Base-by-base conservation (phyloP, 2,113 vertebrate genomes). In the Riparia riparia region DNA sequence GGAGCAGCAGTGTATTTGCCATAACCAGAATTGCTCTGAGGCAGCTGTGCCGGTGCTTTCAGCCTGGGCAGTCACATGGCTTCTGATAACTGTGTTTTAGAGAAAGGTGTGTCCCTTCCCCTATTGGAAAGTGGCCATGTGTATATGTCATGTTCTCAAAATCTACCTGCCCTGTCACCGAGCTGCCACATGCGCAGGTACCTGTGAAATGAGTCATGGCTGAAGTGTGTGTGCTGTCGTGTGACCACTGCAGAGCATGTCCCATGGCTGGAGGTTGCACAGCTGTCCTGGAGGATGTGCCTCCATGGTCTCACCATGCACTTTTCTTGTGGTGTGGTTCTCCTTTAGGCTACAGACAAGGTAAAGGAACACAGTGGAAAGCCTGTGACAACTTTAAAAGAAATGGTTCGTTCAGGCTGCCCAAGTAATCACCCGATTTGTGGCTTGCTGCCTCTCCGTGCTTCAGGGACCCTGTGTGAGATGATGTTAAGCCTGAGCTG, bases 261-360 rank as follows among this genome's bases (percentile, higher is more conserved):
- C 53, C 12, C 37, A 3, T 2, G 37, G 54, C 26, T 13, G 4
- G 66, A 77, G 63, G 63, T 0, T 37, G 25, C 47, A 31, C 45
- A 14, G 45, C 61, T 64, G 3, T 34, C 37, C 34, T 12, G 19
- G 49, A 42, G 51, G 41, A 45, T 11, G 4, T 5, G 9, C 5
- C 2, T n/a, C 10, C 42, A 11, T 15, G 7, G 34, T 57, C 89
- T 37, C 0, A 3, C 21, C 1, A 2, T 44, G 18, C 1, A 0
- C 51, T 61, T 68, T 29, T 47, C 61, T 51, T 21, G 4, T 9
- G 19, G 6, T 34, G 20, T 60, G 65, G 14, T 34, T 79, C 41
- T 57, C 54, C 54, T 65, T 68, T 41, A 65, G 61, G 61, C 44
- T 60, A 2, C 7, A 60, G 42, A 11, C 0, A 0, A 95, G 65